Conservation (phyloP, 2,797 vertebrate genomes). For the Podarcis lilfordi region DNA sequence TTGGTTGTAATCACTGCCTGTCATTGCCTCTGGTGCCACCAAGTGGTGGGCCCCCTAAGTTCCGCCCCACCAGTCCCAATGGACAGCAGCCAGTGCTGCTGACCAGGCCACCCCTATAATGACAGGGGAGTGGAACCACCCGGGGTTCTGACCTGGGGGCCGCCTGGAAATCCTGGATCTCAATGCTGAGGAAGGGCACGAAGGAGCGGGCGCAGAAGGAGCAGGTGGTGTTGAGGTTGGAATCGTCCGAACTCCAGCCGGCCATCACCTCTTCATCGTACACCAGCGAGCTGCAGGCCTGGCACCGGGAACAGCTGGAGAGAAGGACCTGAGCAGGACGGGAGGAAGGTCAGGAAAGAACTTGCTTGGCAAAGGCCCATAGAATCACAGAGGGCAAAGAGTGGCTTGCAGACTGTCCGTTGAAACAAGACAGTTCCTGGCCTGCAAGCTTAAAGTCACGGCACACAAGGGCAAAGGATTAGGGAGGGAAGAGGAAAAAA, state of each 20-base stretch:
- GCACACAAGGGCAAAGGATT: too few species aligned
- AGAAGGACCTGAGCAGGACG: conserved; percentile 82
- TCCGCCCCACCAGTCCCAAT: too few species aligned
- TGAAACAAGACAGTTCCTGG: too few species aligned
- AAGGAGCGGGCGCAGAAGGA: conserved; percentile 88
- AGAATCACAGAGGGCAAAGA: too few species aligned
- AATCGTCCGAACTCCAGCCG: conserved; percentile 93
- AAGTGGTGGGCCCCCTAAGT: too few species aligned
- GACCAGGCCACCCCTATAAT: too few species aligned
- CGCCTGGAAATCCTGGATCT: conserved; percentile 84
- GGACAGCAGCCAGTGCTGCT: too few species aligned
- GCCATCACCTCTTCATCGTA: conserved; percentile 98
- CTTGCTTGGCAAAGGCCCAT: accelerated
- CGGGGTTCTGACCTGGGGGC: conserved; percentile 59
- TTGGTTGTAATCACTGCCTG: too few species aligned
- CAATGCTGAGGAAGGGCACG: conserved; percentile 90
- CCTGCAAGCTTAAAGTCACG: too few species aligned
- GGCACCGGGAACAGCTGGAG: conserved; percentile 92
- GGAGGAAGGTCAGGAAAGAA: neutral
- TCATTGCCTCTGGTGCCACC: too few species aligned
- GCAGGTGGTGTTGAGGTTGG: conserved; percentile 93
- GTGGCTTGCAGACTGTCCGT: too few species aligned
- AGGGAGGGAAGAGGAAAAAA: too few species aligned
- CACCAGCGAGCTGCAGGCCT: conserved; percentile 85
- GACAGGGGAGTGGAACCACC: neutral